Evolutionary conservation across 2,113 vertebrate genomes (phyloP).

Genomic region (Heterotis niloticus): DNA sequence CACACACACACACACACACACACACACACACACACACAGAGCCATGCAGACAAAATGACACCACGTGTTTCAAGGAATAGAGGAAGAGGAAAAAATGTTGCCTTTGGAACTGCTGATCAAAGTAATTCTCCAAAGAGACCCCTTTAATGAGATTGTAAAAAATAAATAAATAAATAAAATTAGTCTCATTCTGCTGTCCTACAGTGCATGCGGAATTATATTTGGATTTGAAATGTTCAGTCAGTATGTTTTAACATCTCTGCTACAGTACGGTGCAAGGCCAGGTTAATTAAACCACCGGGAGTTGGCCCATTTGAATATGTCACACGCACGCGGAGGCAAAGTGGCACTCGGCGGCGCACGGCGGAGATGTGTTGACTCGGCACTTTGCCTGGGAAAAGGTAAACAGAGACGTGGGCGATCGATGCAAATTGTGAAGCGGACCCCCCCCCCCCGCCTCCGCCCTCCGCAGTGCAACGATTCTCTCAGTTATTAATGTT

Average conservation of each 20-base stretch:
- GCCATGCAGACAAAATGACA: background rate
- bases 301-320: constrained; percentile 61
- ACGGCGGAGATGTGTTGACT: constrained; percentile 59
- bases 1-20: background rate
- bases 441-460: constrained; percentile 31
- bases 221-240: constrained; percentile 24
- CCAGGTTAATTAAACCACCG: constrained; percentile 72
- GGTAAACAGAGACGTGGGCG: constrained; percentile 29
- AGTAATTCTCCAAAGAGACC: constrained; percentile 53
- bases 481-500: constrained; percentile 65
- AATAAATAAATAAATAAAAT: constrained; percentile 37
- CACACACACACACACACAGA: background rate
- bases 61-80: constrained; percentile 44
- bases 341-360: constrained; percentile 44
- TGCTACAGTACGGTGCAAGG: constrained; percentile 59
- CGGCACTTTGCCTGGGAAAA: constrained; percentile 46
- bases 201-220: constrained; percentile 30
- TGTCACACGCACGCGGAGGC: constrained; percentile 64
- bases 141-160: constrained; percentile 55
- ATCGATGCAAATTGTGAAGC: constrained; percentile 44
- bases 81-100: constrained; percentile 48
- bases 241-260: constrained; percentile 52
- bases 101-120: constrained; percentile 62
- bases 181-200: constrained; percentile 27
- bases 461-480: constrained; percentile 29